A percentile compares a stretch with the other conserved stretches of the same genome.
Evolutionary conservation across 2,113 vertebrate species (phyloP).

Genomic region (Spheniscus mendiculus): DNA sequence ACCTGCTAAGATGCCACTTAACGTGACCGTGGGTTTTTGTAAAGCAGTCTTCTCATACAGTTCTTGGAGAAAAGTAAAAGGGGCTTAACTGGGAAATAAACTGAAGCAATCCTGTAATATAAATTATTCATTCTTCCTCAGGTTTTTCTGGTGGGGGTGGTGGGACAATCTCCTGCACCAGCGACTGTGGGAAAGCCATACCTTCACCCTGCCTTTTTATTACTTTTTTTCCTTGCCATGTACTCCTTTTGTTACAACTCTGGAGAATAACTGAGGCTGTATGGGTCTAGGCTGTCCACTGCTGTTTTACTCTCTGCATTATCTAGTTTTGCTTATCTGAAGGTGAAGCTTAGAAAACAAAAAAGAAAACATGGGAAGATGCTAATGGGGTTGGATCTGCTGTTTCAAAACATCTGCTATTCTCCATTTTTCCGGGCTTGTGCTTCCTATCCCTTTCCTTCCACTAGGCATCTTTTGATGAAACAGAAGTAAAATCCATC

Average conservation of each 20-base stretch:
- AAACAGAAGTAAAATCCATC: not conserved
- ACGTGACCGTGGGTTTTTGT: not conserved
- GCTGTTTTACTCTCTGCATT: not conserved
- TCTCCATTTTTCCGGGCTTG: not conserved
- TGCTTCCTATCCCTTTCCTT: not conserved
- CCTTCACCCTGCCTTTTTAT: not conserved
- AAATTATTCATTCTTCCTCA: not conserved
- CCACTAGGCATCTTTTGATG: not conserved
- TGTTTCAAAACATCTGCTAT: not conserved
- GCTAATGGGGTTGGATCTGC: not conserved
- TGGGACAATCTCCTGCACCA: not conserved
- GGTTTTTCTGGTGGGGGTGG: not conserved
- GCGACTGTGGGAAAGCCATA: fast-evolving
- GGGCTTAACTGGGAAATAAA: not conserved
- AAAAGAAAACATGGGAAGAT: not conserved
- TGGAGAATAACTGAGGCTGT: not conserved
- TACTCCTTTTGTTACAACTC: not conserved
- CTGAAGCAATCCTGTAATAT: not conserved
- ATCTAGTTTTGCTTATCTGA: not conserved
- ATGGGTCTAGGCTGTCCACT: not conserved
- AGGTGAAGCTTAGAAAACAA: not conserved
- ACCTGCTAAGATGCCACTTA: not conserved
- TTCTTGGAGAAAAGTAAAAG: not conserved
- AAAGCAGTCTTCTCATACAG: not conserved
- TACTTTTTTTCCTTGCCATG: not conserved